A percentile compares a stretch with the other conserved stretches of the same genome.
Evolutionary conservation across 2,113 vertebrate species (phyloP).

Genomic region (Archilochus colubris): DNA sequence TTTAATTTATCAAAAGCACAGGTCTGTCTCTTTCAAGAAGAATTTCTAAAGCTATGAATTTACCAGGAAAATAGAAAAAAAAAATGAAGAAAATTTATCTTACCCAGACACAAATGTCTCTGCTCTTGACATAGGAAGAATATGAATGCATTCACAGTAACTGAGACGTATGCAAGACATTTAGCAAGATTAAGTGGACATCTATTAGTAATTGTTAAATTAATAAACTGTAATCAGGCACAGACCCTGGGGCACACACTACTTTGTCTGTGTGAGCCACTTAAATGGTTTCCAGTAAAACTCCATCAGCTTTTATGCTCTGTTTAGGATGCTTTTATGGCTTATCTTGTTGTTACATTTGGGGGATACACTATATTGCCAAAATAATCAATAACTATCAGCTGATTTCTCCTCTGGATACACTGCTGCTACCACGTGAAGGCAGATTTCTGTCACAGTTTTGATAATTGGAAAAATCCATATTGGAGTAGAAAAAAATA

Average conservation of each 20-base stretch:
- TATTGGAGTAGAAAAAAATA: background rate
- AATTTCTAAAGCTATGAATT: background rate
- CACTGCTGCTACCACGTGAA: background rate
- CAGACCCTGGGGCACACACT: background rate
- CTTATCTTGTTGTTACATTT: background rate
- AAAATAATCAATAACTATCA: background rate
- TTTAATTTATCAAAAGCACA: background rate
- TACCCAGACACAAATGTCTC: background rate
- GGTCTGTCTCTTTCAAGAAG: background rate
- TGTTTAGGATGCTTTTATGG: background rate
- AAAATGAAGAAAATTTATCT: background rate
- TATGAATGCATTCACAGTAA: background rate
- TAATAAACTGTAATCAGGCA: conserved; percentile 14
- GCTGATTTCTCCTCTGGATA: background rate
- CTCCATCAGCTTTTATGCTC: background rate
- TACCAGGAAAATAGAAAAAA: background rate
- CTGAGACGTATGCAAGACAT: background rate
- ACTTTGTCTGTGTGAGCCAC: background rate
- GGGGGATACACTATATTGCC: background rate
- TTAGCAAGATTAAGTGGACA: background rate
- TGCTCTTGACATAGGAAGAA: background rate
- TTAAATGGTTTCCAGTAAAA: background rate
- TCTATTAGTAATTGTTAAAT: conserved; percentile 48
- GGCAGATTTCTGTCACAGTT: background rate
- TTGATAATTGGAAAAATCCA: background rate